Evolutionary conservation across 35 echinoderm and acorn worm genomes (phyloP), one percentile per base, ranked within the genome.

Genomic region (Anneissia japonica): DNA sequence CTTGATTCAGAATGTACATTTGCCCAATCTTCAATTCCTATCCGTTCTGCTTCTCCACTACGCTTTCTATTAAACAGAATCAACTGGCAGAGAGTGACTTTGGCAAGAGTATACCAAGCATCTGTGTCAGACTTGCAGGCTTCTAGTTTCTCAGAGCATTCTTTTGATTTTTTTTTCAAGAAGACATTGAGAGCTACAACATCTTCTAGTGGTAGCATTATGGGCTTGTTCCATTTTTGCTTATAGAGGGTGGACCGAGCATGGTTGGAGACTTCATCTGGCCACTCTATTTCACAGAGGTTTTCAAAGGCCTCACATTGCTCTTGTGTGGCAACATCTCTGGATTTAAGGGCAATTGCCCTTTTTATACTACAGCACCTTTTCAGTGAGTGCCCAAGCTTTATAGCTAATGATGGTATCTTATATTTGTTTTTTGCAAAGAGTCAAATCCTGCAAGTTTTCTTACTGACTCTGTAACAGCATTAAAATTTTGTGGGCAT

Each of bases 331-430:
- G 16, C 35, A 75, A 17, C 77, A 30, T 93, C 82, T 19, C 34
- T 35, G 26, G 34, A 38, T 81, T 90, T 73, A 17, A 90, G 29
- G 12, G 87, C 81, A 26, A 89, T 81, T 13, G 37, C 87, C 74
- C 83, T 90, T 21, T 89, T 37, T 77, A 93, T 86, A 29, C 32
- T 30, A 46, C 87, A 81, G 87, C 81, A 79, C 36, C 36, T 56
- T 36, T 75, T 85, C 34, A 93, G 23, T 11, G 82, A 85, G 76
- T 85, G 77, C 36, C 91, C 91, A 31, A 93, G 46, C 72, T 93
- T 80, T 36, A 93, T 30, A 0, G 91, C 91, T 17, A 93, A 87
- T 73, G 91, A 93, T 55, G 91, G 91, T 33, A 74, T 81, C 28
- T 46, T 45, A 72, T 90, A 93, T 46, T 81, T 77, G 36, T 87